Base-by-base conservation (phyloP, 1,140 invertebrate genomes). In the Lordiphosa clarofinis region DNA sequence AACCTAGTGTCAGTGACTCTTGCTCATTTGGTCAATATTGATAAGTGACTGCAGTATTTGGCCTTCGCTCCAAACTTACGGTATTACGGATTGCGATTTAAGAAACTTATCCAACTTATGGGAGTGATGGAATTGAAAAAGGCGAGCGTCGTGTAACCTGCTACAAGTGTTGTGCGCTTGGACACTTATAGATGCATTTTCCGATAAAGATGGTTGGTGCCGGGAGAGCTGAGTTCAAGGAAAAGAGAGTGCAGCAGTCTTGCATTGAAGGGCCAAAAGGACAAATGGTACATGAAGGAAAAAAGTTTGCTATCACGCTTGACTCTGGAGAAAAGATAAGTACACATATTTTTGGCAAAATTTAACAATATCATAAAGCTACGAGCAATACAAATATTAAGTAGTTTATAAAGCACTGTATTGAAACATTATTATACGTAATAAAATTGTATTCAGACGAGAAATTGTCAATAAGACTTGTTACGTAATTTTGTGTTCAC, bases 351-450 rank as follows among this genome's bases (percentile, higher is more conserved):
- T 8, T 13, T 42, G 40, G 40, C 24, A 42, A 42, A 42, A 42
- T 15, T 42, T n/a, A 42, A 42, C 15, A 42, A 42, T 42, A 9
- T 42, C 9, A 19, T 21, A 9, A 42, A 2, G 40, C n/a, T 42
- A 4, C 10, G 24, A 10, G 15, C 19, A 4, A 42, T 42, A 21
- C 38, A 39, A 13, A 39, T 42, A 42, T 8, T 42, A 10, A 49
- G 11, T 12, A 36, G 37, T 12, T 15, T 50, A 50, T 13, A 15
- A 12, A 47, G 33, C 33, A 12, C 50, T 35, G 4, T 42, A 52
- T 67, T 49, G 64, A 67, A 21, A 28, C 61, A 2, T 50, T 67
- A 48, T 66, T 66, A 13, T 52, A 66, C 53, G 62, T 54, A 67
- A 67, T 52, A 53, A 67, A 28, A 56, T 66, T 37, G 13, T 48